Base-by-base conservation (phyloP, 2,797 vertebrate species). In the Trachops cirrhosus region DNA sequence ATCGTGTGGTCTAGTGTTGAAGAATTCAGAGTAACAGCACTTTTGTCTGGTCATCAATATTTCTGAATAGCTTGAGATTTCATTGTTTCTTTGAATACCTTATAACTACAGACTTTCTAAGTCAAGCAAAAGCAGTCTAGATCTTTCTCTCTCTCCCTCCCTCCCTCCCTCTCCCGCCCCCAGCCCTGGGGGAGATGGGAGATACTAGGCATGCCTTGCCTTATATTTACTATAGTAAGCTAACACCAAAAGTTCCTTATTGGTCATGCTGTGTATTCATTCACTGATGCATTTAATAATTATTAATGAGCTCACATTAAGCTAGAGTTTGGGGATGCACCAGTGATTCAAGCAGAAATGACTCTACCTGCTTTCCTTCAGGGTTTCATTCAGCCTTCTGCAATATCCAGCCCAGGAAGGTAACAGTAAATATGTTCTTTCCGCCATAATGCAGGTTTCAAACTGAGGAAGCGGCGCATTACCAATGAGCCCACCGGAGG, bases 381-480 rank as follows among this genome's bases (percentile, higher is more conserved):
- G 14, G 3, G 3, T 48, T 93, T 93, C 21, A 48, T 86, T 64
- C 34, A 62, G 32, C 21, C 79, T 87, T 96, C 34, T 82, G 48
- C 89, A 88, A 57, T 78, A 87, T 4, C 52, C 34, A 34, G 2
- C 29, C 44, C 19, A 15, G 39, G 59, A 52, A 26, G 52, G 24
- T 79, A 70, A 93, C 62, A 79, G n/a, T 74, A 75, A 21, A 34
- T 91, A 2, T 77, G 80, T 67, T 97, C 88, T 95, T 96, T 78
- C 1, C 79, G 39, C 96, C 52, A 54, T 48, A 19, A 96, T 91
- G 95, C 91, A 99, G 99, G 99, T 93, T 99, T 99, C 97, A 99
- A 99, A 98, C 98, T 99, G 91, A 99, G 99, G 97, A 99, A 98
- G 89, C 98, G 99, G 0, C 98, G 59, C 91, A 99, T 99, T 94